phyloP scores from a whole-genome alignment of 2,888 invertebrate species.

The Phyllotreta cruciferae region DNA sequence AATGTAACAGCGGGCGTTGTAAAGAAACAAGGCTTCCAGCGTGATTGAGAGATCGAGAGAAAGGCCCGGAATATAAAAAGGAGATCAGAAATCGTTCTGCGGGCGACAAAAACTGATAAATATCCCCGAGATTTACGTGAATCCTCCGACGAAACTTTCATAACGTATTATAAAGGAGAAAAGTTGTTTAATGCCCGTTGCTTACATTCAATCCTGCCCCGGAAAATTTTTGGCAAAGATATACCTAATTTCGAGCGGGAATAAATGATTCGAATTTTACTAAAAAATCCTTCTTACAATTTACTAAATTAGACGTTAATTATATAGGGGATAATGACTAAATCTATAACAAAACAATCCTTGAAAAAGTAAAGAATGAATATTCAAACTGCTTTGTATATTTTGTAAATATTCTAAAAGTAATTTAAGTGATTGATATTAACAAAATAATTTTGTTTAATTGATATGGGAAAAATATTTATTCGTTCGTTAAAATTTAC shows the following conservation, averaged over 20 bases:
- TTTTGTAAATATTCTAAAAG: no score
- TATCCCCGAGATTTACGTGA: conserved; percentile 58
- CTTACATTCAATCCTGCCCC: conserved; percentile 41
- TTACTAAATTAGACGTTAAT: no score
- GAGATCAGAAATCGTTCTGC: conserved; percentile 62
- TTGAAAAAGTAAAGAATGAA: no score
- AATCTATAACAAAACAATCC: no score
- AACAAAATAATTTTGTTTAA: background rate
- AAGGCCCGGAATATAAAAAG: conserved; percentile 61
- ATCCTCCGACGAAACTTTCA: conserved; percentile 47
- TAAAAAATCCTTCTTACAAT: no score
- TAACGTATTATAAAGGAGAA: conserved; percentile 45
- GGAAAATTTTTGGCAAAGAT: conserved; percentile 13
- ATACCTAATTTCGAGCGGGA: no score
- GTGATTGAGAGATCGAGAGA: conserved; percentile 61
- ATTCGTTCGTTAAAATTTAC: background rate
- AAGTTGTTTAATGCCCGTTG: conserved; percentile 47
- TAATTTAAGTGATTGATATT: no score
- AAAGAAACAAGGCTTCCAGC: conserved; percentile 60
- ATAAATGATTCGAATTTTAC: no score
- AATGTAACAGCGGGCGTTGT: conserved; percentile 61
- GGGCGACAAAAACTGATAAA: conserved; percentile 61
- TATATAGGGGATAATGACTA: no score
- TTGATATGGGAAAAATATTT: background rate
- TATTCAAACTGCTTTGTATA: no score